phyloP scores from a whole-genome alignment of 2,888 invertebrate species.

The Parnassius mnemosyne region DNA sequence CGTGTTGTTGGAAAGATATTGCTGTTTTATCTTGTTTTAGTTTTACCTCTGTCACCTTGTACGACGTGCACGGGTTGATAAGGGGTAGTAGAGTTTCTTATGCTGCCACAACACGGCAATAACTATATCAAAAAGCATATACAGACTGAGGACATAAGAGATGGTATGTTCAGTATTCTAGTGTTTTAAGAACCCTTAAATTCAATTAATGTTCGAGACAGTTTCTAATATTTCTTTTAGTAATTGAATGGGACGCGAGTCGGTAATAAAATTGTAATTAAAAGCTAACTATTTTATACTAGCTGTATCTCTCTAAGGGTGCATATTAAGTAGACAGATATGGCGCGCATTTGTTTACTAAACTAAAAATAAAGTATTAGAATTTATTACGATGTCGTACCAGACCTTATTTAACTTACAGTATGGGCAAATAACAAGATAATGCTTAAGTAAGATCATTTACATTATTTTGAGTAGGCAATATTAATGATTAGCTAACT shows the following conservation, averaged over 20 bases:
- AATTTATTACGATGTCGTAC: constrained; percentile 58
- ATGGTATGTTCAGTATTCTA: too few relatives aligned
- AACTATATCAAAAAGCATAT: too few relatives aligned
- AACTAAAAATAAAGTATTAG: constrained; percentile 68
- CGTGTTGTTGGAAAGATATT: too few relatives aligned
- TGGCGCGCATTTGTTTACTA: constrained; percentile 65
- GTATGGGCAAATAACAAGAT: constrained; percentile 15
- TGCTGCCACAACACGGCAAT: too few relatives aligned
- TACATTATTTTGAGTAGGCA: constrained; percentile 8
- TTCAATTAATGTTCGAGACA: constrained; percentile 27
- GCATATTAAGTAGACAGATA: constrained; percentile 74
- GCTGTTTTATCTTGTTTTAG: too few relatives aligned
- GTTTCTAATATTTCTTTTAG: constrained; percentile 63
- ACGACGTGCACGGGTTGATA: too few relatives aligned
- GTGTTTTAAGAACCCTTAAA: neutral
- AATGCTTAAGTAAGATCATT: constrained; percentile 13
- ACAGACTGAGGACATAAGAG: too few relatives aligned
- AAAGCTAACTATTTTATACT: constrained; percentile 77
- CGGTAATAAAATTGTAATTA: constrained; percentile 79
- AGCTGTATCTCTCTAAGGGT: constrained; percentile 67
- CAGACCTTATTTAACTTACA: constrained; percentile 7
- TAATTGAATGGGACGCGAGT: constrained; percentile 74
- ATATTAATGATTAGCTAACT: neutral
- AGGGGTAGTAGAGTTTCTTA: too few relatives aligned
- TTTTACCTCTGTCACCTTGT: too few relatives aligned